These are phyloP conservation scores for Amiota minor DNA, from an alignment of 2,888 invertebrate genomes.

Conservation along the genomic window DNA sequence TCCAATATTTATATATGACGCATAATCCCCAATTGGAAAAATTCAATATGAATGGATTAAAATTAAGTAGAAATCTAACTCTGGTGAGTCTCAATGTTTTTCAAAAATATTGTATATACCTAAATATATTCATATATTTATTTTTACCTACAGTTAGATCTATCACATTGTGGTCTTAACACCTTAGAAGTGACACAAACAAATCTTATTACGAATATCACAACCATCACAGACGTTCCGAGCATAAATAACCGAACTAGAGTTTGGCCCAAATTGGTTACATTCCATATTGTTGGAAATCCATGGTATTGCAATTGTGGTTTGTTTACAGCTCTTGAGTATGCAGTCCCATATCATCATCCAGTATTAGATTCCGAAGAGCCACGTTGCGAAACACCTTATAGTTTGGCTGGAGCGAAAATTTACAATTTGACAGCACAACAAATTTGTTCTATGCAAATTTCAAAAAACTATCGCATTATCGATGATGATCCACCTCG, in stretches of 20 bases:
- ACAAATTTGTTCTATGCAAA: constrained; percentile 62
- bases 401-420: constrained; percentile 63
- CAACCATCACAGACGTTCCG: constrained; percentile 17
- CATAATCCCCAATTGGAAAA: constrained; percentile 76
- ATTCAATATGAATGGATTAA: constrained; percentile 77
- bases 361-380: neutral
- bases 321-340: constrained; percentile 67
- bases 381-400: constrained; percentile 59
- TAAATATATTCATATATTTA: constrained; percentile 8
- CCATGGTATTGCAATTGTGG: constrained; percentile 79
- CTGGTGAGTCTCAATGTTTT: constrained; percentile 47
- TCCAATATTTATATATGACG: constrained; percentile 74
- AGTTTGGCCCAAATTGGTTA: constrained; percentile 74
- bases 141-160: constrained; percentile 75
- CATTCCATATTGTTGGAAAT: constrained; percentile 78
- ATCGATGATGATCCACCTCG: constrained; percentile 71
- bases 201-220: constrained; percentile 23
- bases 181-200: constrained; percentile 65
- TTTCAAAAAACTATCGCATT: constrained; percentile 65
- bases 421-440: constrained; percentile 65
- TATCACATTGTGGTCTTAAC: constrained; percentile 78
- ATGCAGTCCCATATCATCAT: constrained; percentile 52
- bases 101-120: neutral
- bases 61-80: constrained; percentile 60
- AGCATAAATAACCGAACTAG: constrained; percentile 39